Evolutionary conservation across 2,797 vertebrate species (phyloP).

Genomic region (Pangasius macronema): DNA sequence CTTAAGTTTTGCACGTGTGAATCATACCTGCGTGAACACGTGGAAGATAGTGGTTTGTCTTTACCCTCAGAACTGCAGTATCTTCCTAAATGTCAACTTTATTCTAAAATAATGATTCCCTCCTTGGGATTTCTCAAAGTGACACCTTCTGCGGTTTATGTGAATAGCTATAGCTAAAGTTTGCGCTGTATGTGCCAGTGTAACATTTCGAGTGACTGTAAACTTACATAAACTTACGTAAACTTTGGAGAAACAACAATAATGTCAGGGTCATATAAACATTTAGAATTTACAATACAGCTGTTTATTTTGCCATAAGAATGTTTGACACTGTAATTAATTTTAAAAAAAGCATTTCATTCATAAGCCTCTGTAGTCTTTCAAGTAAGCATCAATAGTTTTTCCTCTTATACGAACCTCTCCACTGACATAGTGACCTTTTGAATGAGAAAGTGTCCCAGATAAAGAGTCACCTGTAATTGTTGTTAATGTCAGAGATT

Average conservation of each 20-base stretch:
- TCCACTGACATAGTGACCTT: not conserved
- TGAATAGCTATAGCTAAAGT: not conserved
- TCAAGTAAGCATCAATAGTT: not conserved
- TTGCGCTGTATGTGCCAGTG: not conserved
- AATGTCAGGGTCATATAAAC: no score
- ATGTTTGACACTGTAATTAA: not conserved
- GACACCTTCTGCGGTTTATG: not conserved
- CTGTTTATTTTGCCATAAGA: not conserved
- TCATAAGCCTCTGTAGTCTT: not conserved
- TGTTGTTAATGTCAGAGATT: constrained; percentile 97
- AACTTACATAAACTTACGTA: no score
- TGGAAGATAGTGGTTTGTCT: not conserved
- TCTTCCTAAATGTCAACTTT: not conserved
- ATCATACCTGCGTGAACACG: not conserved
- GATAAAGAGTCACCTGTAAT: constrained; percentile 84
- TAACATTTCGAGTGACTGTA: no score
- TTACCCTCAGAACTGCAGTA: not conserved
- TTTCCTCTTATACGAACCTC: not conserved
- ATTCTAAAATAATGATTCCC: not conserved
- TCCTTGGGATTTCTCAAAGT: not conserved
- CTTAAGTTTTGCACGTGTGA: not conserved
- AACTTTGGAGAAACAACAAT: no score
- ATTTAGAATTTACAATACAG: no score
- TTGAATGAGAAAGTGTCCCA: not conserved
- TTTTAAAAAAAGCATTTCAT: not conserved